Base-by-base conservation (phyloP, 2,797 vertebrate species). In the Poeciliopsis presidionis region DNA sequence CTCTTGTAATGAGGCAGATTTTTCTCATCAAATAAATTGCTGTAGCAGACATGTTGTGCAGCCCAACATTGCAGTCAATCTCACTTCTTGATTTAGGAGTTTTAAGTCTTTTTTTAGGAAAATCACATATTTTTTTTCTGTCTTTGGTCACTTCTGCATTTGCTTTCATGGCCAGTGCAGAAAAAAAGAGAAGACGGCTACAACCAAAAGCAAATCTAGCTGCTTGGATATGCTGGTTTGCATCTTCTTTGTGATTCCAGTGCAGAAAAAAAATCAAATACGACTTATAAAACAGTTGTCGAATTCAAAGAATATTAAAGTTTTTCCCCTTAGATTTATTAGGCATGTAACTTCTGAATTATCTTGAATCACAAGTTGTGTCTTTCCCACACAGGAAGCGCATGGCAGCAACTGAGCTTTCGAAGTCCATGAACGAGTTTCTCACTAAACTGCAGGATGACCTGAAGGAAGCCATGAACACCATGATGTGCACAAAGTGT, bases 401-500 rank as follows among this genome's bases (percentile, higher is more conserved):
- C 61, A 96, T 97, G 97, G 97, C 97, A 6, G 96, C 97, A 65
- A 97, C 96, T 0, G 98, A 99, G 85, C 95, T 99, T 86, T 96
- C 96, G 2, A 96, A 96, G 78, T 98, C 98, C 43, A 96, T 99
- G 96, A 97, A 97, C 0, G 97, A 98, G 84, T 97, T 99, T 90
- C 95, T 99, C 80, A 96, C 95, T 72, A 97, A 97, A 85, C 95
- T 99, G 86, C 98, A 98, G 93, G 98, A 98, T 25, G 97, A 98
- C 86, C 95, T 99, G 88, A 97, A 96, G 79, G 98, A 98, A 83
- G 97, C 97, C 90, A 97, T 99, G 97, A 98, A 98, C 94, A 98
- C 97, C 75, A 98, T 98, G 97, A 97, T 97, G 96, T 98, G 97
- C 87, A 98, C 96, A 87, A 96, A 96, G 86, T 99, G 98, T 94